These are phyloP conservation scores for Didymodactylos carnosus DNA, from an alignment of 2,888 invertebrate species.

Conservation along the genomic window DNA sequence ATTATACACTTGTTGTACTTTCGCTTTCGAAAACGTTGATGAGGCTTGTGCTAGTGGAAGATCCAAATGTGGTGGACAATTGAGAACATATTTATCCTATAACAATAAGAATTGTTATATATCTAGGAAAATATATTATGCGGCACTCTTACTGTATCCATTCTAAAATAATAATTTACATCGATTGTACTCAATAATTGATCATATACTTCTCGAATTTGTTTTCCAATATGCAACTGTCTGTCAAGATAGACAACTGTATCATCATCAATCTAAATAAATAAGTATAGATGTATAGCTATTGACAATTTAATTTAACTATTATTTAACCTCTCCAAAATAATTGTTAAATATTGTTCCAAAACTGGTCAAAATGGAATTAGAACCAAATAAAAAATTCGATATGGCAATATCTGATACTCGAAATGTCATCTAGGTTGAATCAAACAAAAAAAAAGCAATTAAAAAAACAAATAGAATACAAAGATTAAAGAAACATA, in stretches of 20 bases:
- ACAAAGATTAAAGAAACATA: not conserved
- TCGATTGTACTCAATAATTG: constrained; percentile 33
- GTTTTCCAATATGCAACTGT: constrained; percentile 30
- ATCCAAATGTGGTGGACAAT: not conserved
- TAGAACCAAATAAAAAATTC: constrained; percentile 29
- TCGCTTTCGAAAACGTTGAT: not conserved
- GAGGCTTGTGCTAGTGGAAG: not conserved
- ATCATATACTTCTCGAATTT: constrained; percentile 32
- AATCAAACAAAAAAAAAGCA: no score
- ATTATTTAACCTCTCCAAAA: constrained; percentile 24
- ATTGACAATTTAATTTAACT: not conserved
- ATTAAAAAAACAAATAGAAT: not conserved
- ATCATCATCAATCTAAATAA: constrained; percentile 25
- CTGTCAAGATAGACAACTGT: constrained; percentile 29
- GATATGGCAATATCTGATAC: constrained; percentile 32
- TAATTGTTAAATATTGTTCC: constrained; percentile 32
- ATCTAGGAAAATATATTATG: no score
- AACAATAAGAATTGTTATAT: not conserved
- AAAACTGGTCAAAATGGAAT: constrained; percentile 25
- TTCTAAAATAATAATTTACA: constrained; percentile 23
- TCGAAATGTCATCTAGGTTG: constrained; percentile 16
- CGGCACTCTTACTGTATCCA: constrained; percentile 26
- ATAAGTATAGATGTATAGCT: not conserved
- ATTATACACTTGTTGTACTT: not conserved
- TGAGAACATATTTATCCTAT: not conserved